Evolutionary conservation across 2,888 invertebrate species (phyloP).

Genomic region (Yponomeuta plumbellus): DNA sequence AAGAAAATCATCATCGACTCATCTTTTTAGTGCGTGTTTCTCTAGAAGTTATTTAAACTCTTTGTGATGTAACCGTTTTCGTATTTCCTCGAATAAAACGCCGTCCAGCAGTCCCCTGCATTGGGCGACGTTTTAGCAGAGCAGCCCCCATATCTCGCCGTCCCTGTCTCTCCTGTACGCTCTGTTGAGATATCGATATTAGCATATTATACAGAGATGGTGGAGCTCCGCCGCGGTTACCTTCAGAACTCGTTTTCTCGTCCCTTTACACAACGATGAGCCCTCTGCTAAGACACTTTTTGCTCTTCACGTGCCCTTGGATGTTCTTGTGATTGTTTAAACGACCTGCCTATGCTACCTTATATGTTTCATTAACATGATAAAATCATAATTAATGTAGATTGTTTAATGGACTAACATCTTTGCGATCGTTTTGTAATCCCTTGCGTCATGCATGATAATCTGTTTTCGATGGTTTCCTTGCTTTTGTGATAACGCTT

Average conservation of each 20-base stretch:
- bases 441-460: not conserved
- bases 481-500: not conserved
- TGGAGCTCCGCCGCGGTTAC: conserved; percentile 9
- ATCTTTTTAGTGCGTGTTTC: not conserved
- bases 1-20: not conserved
- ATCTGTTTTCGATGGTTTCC: not conserved
- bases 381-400: not conserved
- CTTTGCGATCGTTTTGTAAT: conserved; percentile 4
- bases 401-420: not conserved
- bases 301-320: conserved; percentile 9
- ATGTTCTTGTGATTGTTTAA: not conserved
- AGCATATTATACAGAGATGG: conserved; percentile 12
- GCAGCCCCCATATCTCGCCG: conserved; percentile 2
- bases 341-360: conserved; percentile 6
- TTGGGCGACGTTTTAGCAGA: not conserved
- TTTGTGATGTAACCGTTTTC: not conserved
- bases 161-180: conserved; percentile 11
- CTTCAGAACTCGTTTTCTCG: conserved; percentile 16
- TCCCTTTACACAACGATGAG: conserved; percentile 14
- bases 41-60: not conserved
- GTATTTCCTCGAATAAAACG: not conserved
- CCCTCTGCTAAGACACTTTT: conserved; percentile 7
- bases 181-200: conserved; percentile 8
- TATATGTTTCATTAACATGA: not conserved
- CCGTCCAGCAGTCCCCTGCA: too few species aligned